Evolutionary conservation across 2,888 invertebrate genomes (phyloP), one percentile per base, ranked within the genome.

Genomic region (Eristalis intricaria): DNA sequence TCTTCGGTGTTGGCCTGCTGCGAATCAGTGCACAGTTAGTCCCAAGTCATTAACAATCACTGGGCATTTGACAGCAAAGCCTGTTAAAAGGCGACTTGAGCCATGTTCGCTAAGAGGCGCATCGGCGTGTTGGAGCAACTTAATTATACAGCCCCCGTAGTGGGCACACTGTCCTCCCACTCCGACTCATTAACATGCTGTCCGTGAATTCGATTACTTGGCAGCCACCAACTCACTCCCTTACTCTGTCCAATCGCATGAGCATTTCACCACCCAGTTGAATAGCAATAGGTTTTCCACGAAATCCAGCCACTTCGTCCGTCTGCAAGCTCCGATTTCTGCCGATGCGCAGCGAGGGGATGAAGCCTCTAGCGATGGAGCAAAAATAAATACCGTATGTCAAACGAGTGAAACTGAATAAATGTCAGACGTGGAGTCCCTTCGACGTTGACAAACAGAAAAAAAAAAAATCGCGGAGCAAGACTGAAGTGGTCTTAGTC

Each of bases 171-270:
- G 65, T 75, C 74, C 69, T 74, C 74, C 40, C 56, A 58, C 65
- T 35, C 29, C 64, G 64, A 50, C 70, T 84, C 80, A 84, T 84
- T 84, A 84, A 66, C 80, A 84, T 84, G 64, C 84, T 66, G 64
- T 38, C 23, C 75, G 65, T 80, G 84, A 80, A 75, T 71, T 84
- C 80, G 66, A 80, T 84, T 84, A 80, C 80, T 75, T 69, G 70
- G 15, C n/a, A 64, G 64, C 60, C 13, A 38, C 38, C 0, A 38
- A 13, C 38, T 79, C 73, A 60, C 71, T 58, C 4, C n/a, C 13
- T 11, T 1, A 3, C 26, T 32, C 32, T 32, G 32, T 32, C 10
- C 8, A 8, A 38, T n/a, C 7, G 58, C 8, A 19, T 19, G 23
- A 38, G 38, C 5, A 38, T 38, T 38, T 10, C 13, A 23, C 35